These are phyloP conservation scores for Ctenomys sociabilis DNA, from an alignment of 2,113 vertebrate species.

Conservation along the genomic window DNA sequence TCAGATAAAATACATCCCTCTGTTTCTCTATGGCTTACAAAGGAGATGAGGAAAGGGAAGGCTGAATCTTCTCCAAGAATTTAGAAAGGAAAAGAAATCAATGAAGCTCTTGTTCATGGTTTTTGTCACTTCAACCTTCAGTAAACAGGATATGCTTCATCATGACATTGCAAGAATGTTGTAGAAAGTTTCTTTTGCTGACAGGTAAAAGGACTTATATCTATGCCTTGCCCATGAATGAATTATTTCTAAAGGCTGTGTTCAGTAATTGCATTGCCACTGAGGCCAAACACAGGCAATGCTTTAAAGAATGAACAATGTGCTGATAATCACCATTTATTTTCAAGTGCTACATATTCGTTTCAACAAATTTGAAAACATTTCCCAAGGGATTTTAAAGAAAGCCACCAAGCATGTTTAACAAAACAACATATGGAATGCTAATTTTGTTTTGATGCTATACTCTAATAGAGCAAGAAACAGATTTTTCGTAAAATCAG, in stretches of 20 bases:
- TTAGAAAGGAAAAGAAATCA: not conserved
- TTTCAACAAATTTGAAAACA: constrained; percentile 80
- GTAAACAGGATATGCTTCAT: not conserved
- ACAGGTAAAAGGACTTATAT: not conserved
- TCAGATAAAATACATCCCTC: not conserved
- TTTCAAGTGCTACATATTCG: constrained; percentile 75
- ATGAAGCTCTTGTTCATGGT: not conserved
- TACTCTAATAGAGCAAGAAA: constrained; percentile 74
- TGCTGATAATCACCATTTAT: constrained; percentile 73
- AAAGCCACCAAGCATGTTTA: constrained; percentile 81
- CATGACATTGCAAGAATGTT: not conserved
- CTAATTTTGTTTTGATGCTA: constrained; percentile 82
- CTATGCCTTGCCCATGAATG: not conserved
- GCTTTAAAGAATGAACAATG: constrained; percentile 68
- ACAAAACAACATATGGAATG: constrained; percentile 84
- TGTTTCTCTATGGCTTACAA: not conserved
- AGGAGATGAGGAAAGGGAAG: not conserved
- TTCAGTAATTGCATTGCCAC: constrained; percentile 12
- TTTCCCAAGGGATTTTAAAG: constrained; percentile 78
- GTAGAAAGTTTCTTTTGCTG: not conserved
- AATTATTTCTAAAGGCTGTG: constrained; percentile 14
- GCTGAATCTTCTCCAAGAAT: not conserved
- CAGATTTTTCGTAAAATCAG: constrained; percentile 78
- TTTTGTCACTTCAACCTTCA: not conserved
- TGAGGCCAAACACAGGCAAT: not conserved